These are phyloP conservation scores for Drosophila sechellia DNA, from an alignment of 1,140 invertebrate species.

Conservation along the genomic window DNA sequence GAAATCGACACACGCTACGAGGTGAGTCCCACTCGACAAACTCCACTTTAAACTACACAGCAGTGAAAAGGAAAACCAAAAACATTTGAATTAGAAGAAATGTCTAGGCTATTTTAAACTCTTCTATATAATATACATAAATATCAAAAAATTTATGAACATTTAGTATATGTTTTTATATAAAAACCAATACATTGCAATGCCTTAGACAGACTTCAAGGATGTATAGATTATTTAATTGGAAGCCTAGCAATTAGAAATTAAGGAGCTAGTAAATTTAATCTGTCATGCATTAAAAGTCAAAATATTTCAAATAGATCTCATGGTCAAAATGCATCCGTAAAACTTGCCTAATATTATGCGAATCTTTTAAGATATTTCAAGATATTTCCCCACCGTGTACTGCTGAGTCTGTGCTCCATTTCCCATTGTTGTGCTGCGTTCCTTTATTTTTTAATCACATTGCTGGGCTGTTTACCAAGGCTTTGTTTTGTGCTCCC, in stretches of 20 bases:
- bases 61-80: conserved; percentile 3
- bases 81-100: too few species aligned
- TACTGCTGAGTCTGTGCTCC: conserved; percentile 24
- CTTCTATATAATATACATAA: too few species aligned
- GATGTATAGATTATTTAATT: too few species aligned
- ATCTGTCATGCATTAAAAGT: too few species aligned
- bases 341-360: not conserved
- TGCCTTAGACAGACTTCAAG: too few species aligned
- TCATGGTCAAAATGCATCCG: not conserved
- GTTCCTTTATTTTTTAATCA: conserved; percentile 63
- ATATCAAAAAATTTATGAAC: too few species aligned
- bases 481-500: conserved; percentile 39
- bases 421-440: conserved; percentile 51
- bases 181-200: too few species aligned
- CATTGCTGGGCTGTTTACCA: conserved; percentile 56
- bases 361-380: not conserved
- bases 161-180: too few species aligned
- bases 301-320: too few species aligned
- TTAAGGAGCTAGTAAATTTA: too few species aligned
- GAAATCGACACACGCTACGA: conserved; percentile 84
- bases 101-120: too few species aligned
- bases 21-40: conserved; percentile 57
- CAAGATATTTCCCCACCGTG: conserved; percentile 18
- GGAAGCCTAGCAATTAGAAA: too few species aligned
- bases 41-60: conserved; percentile 6